phyloP scores from a whole-genome alignment of 2,888 invertebrate species.

The Chrysopilus asiliformis region DNA sequence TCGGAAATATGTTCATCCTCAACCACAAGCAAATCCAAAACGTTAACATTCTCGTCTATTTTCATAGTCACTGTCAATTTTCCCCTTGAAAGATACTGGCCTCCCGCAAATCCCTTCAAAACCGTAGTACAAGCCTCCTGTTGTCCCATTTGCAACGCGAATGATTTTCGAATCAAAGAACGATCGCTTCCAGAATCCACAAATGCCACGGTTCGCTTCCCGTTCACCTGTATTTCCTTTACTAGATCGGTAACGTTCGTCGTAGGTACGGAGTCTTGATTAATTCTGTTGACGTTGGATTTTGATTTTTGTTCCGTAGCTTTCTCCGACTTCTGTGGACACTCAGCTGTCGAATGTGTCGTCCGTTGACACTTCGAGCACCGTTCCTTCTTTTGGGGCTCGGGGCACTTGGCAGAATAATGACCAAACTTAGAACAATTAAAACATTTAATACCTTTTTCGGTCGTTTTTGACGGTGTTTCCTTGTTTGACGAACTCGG shows the following conservation, averaged over 20 bases:
- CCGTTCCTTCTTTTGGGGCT: not conserved
- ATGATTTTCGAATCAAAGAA: not conserved
- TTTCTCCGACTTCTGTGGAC: not conserved
- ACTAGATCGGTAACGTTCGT: too few relatives aligned
- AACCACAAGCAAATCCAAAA: constrained; percentile 9
- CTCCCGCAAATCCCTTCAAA: constrained; percentile 1
- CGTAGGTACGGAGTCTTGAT: too few relatives aligned
- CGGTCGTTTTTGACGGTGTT: too few relatives aligned
- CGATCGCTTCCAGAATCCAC: not conserved
- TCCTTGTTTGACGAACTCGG: too few relatives aligned
- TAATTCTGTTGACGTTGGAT: too few relatives aligned
- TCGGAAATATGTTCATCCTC: constrained; percentile 9
- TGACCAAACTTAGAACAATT: not conserved
- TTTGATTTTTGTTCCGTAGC: too few relatives aligned
- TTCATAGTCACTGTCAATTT: constrained; percentile 9
- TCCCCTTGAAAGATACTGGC: constrained; percentile 5
- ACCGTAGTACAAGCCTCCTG: not conserved
- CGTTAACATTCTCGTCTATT: constrained; percentile 9
- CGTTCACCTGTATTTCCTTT: constrained; percentile 2
- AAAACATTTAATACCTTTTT: not conserved
- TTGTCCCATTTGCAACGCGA: not conserved
- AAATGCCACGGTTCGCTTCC: not conserved
- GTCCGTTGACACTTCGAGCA: constrained; percentile 2
- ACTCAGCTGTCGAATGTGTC: not conserved
- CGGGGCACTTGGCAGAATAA: not conserved